Base-by-base conservation (phyloP, 2,797 vertebrate genomes). In the Chelmon rostratus region DNA sequence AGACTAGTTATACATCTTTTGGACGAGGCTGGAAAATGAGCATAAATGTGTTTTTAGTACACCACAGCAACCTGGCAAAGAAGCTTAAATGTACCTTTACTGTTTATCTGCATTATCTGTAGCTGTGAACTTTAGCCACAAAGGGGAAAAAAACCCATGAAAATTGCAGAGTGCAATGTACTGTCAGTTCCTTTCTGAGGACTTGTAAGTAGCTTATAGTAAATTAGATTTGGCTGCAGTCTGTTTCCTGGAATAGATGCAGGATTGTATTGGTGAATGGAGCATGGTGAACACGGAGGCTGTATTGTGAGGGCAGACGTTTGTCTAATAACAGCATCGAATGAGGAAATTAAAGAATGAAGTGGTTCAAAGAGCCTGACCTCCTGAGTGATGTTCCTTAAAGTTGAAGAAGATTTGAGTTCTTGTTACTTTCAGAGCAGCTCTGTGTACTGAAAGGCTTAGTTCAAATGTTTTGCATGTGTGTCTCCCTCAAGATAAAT, bases 201-300 rank as follows among this genome's bases (percentile, higher is more conserved):
- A 61, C 58, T 35, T 63, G 25, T 86, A 83, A 82, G 86, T 78
- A 87, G 83, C 81, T 89, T 88, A 74, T 53, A 42, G 57, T 76
- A 74, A 87, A 88, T 89, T 87, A 62, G 70, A 86, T 84, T 88
- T 82, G 67, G 70, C 79, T 12, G 25, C 19, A 73, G 61, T 67
- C 25, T 4, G 65, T 73, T 78, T 77, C 65, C 73, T 75, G 3
- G 63, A 85, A 71, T 86, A 81, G 59, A 78, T 37, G 58, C 42
- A 64, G 78, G 71, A 74, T 28, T 76, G 68, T 56, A 35, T 56
- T 35, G 15, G 62, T 50, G 73, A 79, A 56, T 18, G 28, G 53
- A 68, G 56, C 18, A 35, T 58, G 49, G 53, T 31, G 37, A 71
- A 46, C 79, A 80, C 69, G 77, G 67, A 76, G 57, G 49, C 31